Evolutionary conservation across 2,113 vertebrate species (phyloP).

Genomic region (Lycocorax pyrrhopterus): DNA sequence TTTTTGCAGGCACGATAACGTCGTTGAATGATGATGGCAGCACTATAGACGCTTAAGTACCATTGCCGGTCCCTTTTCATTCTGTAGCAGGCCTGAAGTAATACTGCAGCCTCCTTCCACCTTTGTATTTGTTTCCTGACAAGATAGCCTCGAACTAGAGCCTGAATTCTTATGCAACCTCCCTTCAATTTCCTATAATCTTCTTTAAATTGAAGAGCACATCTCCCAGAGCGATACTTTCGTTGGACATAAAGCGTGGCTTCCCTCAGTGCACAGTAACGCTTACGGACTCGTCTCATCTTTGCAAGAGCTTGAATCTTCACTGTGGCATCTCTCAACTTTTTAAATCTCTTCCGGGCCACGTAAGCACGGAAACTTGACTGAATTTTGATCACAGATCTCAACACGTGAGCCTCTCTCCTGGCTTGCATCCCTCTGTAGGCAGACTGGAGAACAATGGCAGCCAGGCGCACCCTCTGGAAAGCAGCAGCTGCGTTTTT

Average conservation of each 20-base stretch:
- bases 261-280: constrained; percentile 31
- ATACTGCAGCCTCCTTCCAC: constrained; percentile 47
- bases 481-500: constrained; percentile 45
- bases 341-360: constrained; percentile 49
- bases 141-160: constrained; percentile 64
- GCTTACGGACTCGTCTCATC: constrained; percentile 48
- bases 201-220: neutral
- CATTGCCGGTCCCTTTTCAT: constrained; percentile 66
- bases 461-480: constrained; percentile 32
- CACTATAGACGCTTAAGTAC: constrained; percentile 55
- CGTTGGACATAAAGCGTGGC: constrained; percentile 33
- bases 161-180: constrained; percentile 72
- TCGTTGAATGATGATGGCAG: constrained; percentile 74
- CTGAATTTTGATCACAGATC: constrained; percentile 67
- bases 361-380: constrained; percentile 62
- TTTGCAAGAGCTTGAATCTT: constrained; percentile 69
- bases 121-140: constrained; percentile 56
- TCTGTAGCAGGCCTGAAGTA: constrained; percentile 81
- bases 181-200: constrained; percentile 21
- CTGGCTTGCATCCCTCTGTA: constrained; percentile 62
- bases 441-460: constrained; percentile 68
- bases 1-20: constrained; percentile 65
- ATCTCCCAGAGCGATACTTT: constrained; percentile 30
- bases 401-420: neutral
- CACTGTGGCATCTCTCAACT: constrained; percentile 42